Base-by-base conservation (phyloP, 2,888 invertebrate species). In the Dynastes grantii region DNA sequence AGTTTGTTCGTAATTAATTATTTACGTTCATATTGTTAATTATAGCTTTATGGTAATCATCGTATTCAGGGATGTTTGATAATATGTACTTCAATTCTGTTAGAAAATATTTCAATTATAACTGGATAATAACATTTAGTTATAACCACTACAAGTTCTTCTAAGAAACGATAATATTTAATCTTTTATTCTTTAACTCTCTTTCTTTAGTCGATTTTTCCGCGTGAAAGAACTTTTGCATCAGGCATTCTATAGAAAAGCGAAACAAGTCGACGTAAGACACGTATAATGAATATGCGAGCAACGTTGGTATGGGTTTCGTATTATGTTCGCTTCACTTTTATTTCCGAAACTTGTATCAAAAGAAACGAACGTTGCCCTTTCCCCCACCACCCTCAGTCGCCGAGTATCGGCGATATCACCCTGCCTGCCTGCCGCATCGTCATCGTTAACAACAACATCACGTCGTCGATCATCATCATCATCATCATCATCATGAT, bases 331-430 rank as follows among this genome's bases (percentile, higher is more conserved):
- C 73, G 73, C 73, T 73, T 73, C 73, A 73, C 73, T 73, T 73
- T 73, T 73, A 58, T 73, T 73, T 73, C 73, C 73, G 73, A 73
- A 73, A 73, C 73, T 58, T 73, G 73, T 73, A 73, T 73, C 73
- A 73, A 73, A 73, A 73, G 73, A 73, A 73, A 73, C 37, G 73
- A 73, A 61, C 73, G 40, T 73, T 73, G 73, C 58, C 73, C 73
- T 73, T 58, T 73, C 73, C 58, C 73, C 73, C 73, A 73, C 73
- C 55, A 70, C 58, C 58, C 16, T 27, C 71, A 9, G 13, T 2
- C 13, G 22, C 55, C 22, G 55, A 8, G 2, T 58, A 45, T 45
- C 11, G 45, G 45, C 55, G 55, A 16, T 58, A 58, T 58, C 55
- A 8, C 55, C 55, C 55, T 58, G 55, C 16, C 55, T 58, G 55